Evolutionary conservation across 2,113 vertebrate genomes (phyloP), one percentile per base, ranked within the genome.

Genomic region (Eleginops maclovinus): DNA sequence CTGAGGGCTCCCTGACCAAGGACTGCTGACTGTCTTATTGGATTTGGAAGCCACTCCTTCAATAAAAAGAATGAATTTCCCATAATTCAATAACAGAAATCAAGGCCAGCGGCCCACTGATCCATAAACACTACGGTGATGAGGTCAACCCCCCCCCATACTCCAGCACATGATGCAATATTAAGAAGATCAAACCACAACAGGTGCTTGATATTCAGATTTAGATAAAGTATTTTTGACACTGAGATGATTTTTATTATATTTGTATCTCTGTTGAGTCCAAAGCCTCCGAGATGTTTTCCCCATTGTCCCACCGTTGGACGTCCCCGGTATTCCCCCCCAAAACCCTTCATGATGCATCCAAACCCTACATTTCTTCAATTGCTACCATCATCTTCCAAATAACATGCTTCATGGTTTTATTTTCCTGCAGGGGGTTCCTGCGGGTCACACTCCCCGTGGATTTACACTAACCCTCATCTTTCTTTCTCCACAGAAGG

Each of bases 101-200:
- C 58, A 87, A 88, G 83, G 88, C 88, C 87, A 60, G 77, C 28
- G 58, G 89, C 76, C 82, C 89, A 86, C 84, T 92, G 92, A 92
- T 90, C 89, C 93, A 87, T 86, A 89, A 87, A 86, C 92, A 93
- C 91, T 94, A 89, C 53, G 83, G 79, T 85, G 93, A 95, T 93
- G 88, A 93, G 90, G 84, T 92, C 70, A 89, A 58, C 59, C 2
- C 56, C 61, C 59, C 2, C 56, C 70, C 6, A n/a, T 59, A 71
- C 36, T 49, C 40, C 56, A 44, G 49, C 81, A 80, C 51, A 41
- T 71, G 75, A 82, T 72, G 77, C 81, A 65, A 77, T 49, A 58
- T 17, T 61, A 4, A 65, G 31, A 36, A 36, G 55, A 56, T 41
- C 64, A n/a, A 69, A 1, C 21, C 0, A 4, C 6, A 2, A n/a